phyloP scores from a whole-genome alignment of 2,113 vertebrate species.

The Phasianus colchicus region DNA sequence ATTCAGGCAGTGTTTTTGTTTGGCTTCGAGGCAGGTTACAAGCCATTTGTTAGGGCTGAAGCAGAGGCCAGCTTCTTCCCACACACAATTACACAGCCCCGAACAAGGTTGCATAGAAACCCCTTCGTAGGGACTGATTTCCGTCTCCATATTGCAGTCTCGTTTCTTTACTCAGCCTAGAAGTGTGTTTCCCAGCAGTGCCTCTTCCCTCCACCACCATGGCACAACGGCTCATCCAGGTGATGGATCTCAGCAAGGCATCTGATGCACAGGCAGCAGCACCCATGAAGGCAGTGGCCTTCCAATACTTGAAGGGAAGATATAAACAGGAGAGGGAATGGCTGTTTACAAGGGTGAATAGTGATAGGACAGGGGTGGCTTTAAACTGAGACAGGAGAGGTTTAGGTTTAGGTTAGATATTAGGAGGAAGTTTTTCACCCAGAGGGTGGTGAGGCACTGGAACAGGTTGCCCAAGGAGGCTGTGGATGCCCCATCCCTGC shows the following conservation, averaged over 20 bases:
- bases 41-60: neutral
- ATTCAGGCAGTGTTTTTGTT: neutral
- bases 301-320: too few species aligned
- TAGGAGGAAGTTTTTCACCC: too few species aligned
- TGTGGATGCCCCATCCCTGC: too few species aligned
- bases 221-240: neutral
- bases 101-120: neutral
- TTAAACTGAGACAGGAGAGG: too few species aligned
- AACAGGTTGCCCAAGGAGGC: too few species aligned
- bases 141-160: neutral
- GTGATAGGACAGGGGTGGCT: too few species aligned
- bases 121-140: accelerated
- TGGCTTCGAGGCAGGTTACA: neutral
- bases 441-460: too few species aligned
- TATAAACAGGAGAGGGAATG: too few species aligned
- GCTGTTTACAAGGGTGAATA: too few species aligned
- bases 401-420: too few species aligned
- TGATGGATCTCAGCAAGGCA: neutral
- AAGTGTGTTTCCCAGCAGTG: accelerated
- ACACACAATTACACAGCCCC: accelerated
- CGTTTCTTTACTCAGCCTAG: accelerated
- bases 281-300: accelerated
- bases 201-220: neutral
- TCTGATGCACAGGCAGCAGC: neutral
- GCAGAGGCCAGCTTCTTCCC: accelerated